These are phyloP conservation scores for Chrysomallon squamiferum DNA, from an alignment of 1,140 invertebrate genomes.

Conservation along the genomic window DNA sequence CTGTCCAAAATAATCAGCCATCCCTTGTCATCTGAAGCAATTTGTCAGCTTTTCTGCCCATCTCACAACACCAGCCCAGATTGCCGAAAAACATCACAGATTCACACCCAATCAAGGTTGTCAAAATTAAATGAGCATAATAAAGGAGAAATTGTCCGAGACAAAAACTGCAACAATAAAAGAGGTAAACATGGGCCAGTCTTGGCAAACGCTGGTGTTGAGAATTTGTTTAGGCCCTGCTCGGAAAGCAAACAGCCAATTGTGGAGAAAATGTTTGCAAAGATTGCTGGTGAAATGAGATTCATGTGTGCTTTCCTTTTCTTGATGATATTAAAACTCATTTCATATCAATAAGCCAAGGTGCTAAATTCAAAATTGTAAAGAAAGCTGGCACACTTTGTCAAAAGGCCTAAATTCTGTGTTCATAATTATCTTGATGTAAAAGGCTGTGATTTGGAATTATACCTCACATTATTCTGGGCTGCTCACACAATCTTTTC, in stretches of 20 bases:
- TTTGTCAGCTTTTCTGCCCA: not conserved
- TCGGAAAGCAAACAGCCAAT: slow-evolving; percentile 1
- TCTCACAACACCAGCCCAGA: not conserved
- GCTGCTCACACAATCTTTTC: too few species aligned
- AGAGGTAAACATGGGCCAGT: slow-evolving; percentile 2
- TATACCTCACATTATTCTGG: too few species aligned
- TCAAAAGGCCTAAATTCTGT: slow-evolving; percentile 4
- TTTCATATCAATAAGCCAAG: slow-evolving; percentile 2
- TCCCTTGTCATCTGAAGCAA: not conserved
- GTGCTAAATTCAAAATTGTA: slow-evolving; percentile 3
- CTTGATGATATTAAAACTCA: slow-evolving; percentile 6
- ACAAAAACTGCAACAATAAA: slow-evolving; percentile 6
- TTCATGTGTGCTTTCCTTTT: not conserved
- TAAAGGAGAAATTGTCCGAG: slow-evolving; percentile 5
- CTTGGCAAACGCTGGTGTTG: slow-evolving; percentile 2
- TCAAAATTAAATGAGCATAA: slow-evolving; percentile 7
- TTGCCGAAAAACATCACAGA: not conserved
- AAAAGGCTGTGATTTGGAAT: not conserved
- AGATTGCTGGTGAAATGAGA: slow-evolving; percentile 6
- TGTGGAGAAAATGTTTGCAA: slow-evolving; percentile 6
- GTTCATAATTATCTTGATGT: slow-evolving; percentile 5
- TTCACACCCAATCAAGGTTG: slow-evolving; percentile 2
- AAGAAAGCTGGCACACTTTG: not conserved
- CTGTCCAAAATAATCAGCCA: not conserved
- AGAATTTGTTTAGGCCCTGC: slow-evolving; percentile 1